A percentile compares a stretch with the other conserved stretches of the same genome.
These are phyloP conservation scores for Elanus axillaris DNA, from an alignment of 2,113 vertebrate species.

Conservation along the genomic window DNA sequence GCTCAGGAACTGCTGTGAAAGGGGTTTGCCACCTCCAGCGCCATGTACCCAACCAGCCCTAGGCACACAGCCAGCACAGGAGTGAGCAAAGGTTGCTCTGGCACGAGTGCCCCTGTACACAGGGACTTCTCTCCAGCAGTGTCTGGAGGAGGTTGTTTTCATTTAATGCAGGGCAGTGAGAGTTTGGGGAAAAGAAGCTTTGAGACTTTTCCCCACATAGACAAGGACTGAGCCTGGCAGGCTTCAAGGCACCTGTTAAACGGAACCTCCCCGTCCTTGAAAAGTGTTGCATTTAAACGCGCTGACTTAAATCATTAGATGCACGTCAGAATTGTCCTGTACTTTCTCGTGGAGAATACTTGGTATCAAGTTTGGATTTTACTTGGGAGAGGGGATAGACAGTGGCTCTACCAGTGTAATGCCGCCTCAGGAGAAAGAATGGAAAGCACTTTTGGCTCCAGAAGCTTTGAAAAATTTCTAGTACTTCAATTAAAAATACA, in stretches of 20 bases:
- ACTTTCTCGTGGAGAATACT: background rate
- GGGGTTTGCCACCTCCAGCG: background rate
- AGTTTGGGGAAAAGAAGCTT: background rate
- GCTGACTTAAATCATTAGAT: background rate
- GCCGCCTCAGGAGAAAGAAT: background rate
- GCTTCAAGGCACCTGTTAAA: background rate
- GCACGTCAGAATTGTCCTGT: background rate
- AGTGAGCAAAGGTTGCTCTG: background rate
- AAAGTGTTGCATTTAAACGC: background rate
- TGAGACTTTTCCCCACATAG: background rate
- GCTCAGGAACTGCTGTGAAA: background rate
- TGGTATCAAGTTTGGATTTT: background rate
- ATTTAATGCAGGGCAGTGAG: fast-evolving
- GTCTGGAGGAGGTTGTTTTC: background rate
- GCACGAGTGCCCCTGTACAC: fast-evolving
- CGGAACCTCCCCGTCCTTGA: background rate
- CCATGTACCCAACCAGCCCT: background rate
- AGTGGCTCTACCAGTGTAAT: background rate
- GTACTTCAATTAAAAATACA: background rate
- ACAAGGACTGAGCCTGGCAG: background rate
- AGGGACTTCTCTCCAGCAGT: background rate
- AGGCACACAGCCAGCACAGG: background rate
- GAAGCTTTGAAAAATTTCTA: background rate
- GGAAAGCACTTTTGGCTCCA: background rate
- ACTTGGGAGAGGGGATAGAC: background rate